A percentile compares a stretch with the other conserved stretches of the same genome.
These are phyloP conservation scores for Remorina albescens DNA, from an alignment of 2,797 vertebrate genomes.

Conservation along the genomic window DNA sequence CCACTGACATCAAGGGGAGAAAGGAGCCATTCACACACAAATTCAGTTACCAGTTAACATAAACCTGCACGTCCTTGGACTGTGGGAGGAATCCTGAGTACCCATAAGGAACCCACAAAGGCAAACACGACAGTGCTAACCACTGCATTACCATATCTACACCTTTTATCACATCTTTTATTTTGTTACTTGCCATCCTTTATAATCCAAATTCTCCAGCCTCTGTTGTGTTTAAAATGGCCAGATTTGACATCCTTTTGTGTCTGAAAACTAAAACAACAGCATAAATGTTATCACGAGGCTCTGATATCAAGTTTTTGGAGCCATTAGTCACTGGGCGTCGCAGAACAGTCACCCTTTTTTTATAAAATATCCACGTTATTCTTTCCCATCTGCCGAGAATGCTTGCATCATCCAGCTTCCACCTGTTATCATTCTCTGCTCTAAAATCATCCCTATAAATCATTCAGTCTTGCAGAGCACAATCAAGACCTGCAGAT, in stretches of 20 bases:
- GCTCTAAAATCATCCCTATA: slow-evolving; percentile 13
- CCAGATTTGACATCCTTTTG: slow-evolving; percentile 3
- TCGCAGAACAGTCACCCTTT: not conserved
- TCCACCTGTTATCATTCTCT: slow-evolving; percentile 28
- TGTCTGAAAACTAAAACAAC: not conserved
- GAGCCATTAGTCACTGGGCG: slow-evolving; percentile 30
- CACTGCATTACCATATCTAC: not conserved
- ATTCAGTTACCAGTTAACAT: too few relatives aligned
- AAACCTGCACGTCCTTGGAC: too few relatives aligned
- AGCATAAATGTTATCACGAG: slow-evolving; percentile 14
- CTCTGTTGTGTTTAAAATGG: not conserved
- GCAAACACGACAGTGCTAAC: too few relatives aligned
- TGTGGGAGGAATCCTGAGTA: too few relatives aligned
- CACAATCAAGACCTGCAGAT: slow-evolving; percentile 8
- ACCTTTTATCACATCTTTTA: not conserved
- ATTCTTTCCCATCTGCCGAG: not conserved
- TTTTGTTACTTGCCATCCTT: not conserved
- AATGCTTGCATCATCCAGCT: not conserved
- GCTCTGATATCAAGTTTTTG: slow-evolving; percentile 19
- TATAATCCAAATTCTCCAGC: not conserved
- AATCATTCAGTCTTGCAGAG: slow-evolving; percentile 48
- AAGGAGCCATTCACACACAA: too few relatives aligned
- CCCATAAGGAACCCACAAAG: too few relatives aligned
- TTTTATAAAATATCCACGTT: not conserved
- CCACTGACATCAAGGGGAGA: too few relatives aligned